Evolutionary conservation across 2,797 vertebrate species (phyloP), one percentile per base, ranked within the genome.

Genomic region (Champsocephalus esox): DNA sequence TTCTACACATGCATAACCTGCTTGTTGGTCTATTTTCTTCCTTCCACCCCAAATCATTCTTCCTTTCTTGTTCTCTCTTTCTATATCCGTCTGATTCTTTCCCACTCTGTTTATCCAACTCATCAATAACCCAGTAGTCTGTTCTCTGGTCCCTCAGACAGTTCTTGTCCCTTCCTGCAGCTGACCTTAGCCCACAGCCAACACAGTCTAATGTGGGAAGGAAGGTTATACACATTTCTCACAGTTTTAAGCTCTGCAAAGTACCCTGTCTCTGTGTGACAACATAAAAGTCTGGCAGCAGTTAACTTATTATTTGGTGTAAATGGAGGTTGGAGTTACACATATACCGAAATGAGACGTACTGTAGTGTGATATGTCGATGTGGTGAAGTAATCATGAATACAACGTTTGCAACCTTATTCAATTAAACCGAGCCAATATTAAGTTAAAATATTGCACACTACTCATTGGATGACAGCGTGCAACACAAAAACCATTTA

Each of bases 81-180:
- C 34, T 38, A 38, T 19, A 34, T n/a, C 10, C 46, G 16, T 9
- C 12, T 57, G 10, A 54, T 49, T 71, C 13, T 66, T 46, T 58
- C 16, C 34, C 57, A n/a, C 60, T 50, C 32, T 66, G 41, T 80
- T 74, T 71, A 66, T 77, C 65, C 48, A 58, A 71, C 70, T 80
- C 65, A 74, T 87, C 79, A 80, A 77, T 84, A 84, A 80, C 70
- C 74, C 79, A 72, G 54, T 28, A 75, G 70, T 82, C 78, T 58
- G 87, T 84, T 80, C 79, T 73, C 64, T 80, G 62, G 49, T 71
- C 69, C 72, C 45, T 81, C 52, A 80, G 68, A 68, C 63, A 76
- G 70, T 74, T 45, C 60, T 76, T 1, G 24, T 64, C 43, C 46
- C 43, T 16, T 77, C 45, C 61, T 82, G 70, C 56, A 73, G 68